Evolutionary conservation across 2,888 invertebrate genomes (phyloP).

Genomic region (Boloria selene): DNA sequence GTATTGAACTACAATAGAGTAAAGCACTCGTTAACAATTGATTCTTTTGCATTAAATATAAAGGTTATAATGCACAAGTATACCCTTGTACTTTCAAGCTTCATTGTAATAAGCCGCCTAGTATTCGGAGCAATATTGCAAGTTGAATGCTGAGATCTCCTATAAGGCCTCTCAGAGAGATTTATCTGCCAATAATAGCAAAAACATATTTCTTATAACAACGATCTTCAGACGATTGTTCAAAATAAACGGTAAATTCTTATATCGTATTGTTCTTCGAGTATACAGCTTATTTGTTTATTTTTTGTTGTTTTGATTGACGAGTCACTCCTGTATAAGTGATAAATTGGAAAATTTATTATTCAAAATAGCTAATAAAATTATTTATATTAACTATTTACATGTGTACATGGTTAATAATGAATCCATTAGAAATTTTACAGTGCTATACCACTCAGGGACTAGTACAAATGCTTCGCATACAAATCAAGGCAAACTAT

Average conservation of each 20-base stretch:
- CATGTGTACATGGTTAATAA: slow-evolving; percentile 1
- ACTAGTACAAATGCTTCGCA: slow-evolving; percentile 38
- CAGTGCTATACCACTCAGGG: slow-evolving; percentile 26
- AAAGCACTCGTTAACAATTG: slow-evolving; percentile 29
- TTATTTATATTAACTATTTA: not conserved
- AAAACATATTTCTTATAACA: slow-evolving; percentile 47
- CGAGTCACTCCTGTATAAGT: not conserved
- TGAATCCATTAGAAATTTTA: slow-evolving; percentile 9
- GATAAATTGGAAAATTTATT: not conserved
- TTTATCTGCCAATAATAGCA: slow-evolving; percentile 66
- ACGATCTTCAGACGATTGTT: slow-evolving; percentile 53
- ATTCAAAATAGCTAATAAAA: not conserved
- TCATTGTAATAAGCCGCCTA: slow-evolving; percentile 47
- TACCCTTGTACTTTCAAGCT: slow-evolving; percentile 30
- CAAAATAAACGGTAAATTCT: slow-evolving; percentile 32
- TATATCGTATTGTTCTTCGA: slow-evolving; percentile 25
- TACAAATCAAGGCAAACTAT: slow-evolving; percentile 61
- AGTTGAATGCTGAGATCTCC: slow-evolving; percentile 54
- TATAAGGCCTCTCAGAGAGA: slow-evolving; percentile 56
- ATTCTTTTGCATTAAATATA: slow-evolving; percentile 22
- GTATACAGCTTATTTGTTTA: slow-evolving; percentile 8
- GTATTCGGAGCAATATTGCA: slow-evolving; percentile 59
- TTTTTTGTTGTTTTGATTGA: not conserved
- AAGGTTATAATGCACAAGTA: slow-evolving; percentile 31
- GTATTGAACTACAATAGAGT: slow-evolving; percentile 24